Conservation (phyloP, 2,113 vertebrate genomes). For the Zosterops japonicus region DNA sequence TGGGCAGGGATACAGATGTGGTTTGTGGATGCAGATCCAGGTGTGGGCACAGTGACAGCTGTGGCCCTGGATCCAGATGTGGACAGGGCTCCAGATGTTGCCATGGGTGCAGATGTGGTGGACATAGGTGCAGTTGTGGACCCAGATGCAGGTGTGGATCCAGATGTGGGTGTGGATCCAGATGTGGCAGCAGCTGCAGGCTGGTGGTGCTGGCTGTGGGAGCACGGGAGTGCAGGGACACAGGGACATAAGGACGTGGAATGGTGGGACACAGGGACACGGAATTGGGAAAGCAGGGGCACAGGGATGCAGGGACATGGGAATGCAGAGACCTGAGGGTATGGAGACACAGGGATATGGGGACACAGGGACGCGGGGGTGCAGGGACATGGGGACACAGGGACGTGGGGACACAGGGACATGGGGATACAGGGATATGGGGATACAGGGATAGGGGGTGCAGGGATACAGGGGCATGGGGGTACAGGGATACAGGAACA, state of each 20-base stretch:
- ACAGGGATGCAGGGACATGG: too few relatives aligned
- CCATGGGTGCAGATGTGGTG: neutral
- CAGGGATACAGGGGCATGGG: too few relatives aligned
- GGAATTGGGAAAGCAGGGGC: neutral
- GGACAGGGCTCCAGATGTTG: rapidly evolving
- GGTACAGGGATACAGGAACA: too few relatives aligned
- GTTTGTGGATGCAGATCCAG: neutral
- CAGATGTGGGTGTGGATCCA: neutral
- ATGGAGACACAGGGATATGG: too few relatives aligned
- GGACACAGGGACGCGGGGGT: neutral
- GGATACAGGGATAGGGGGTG: rapidly evolving
- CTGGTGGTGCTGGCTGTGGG: rapidly evolving
- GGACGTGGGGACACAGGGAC: rapidly evolving
- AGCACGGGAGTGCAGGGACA: neutral
- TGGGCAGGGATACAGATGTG: neutral
- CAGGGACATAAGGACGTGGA: neutral
- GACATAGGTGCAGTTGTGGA: neutral
- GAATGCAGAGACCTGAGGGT: too few relatives aligned
- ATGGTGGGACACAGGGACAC: neutral
- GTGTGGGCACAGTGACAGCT: neutral
- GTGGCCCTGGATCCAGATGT: neutral
- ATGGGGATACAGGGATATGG: too few relatives aligned
- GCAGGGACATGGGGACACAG: neutral
- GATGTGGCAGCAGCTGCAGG: neutral
- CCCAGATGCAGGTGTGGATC: neutral